Percentiles rank a stretch among this genome's conserved stretches.
Evolutionary conservation across 2,113 vertebrate genomes (phyloP).

Genomic region (Hippocampus guttulatus): DNA sequence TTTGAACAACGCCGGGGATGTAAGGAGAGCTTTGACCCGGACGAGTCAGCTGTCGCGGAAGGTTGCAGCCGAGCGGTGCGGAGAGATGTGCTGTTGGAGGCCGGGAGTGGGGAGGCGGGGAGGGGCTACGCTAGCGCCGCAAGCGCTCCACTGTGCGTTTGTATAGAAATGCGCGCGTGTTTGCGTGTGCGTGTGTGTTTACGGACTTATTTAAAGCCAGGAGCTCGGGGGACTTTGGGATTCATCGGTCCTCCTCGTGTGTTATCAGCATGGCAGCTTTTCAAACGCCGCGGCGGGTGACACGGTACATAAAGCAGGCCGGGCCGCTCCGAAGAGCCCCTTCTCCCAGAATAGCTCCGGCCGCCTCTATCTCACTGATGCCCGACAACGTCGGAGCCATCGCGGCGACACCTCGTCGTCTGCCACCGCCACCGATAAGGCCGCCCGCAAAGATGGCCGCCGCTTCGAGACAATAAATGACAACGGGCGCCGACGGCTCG

Average conservation of each 20-base stretch:
- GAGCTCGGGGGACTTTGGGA: constrained; percentile 61
- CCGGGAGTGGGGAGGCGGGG: neutral
- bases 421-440: constrained; percentile 61
- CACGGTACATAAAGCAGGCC: constrained; percentile 70
- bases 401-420: constrained; percentile 60
- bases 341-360: constrained; percentile 69
- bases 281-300: constrained; percentile 62
- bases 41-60: constrained; percentile 64
- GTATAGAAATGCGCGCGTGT: neutral
- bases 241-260: constrained; percentile 60
- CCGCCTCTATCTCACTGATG: constrained; percentile 66
- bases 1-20: constrained; percentile 60
- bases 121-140: constrained; percentile 13
- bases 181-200: constrained; percentile 34
- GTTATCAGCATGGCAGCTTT: constrained; percentile 70
- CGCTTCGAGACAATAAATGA: neutral
- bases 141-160: constrained; percentile 20
- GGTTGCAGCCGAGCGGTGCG: constrained; percentile 44
- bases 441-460: constrained; percentile 59
- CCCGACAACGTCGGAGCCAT: constrained; percentile 66
- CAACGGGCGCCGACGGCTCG: neutral
- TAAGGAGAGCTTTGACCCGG: constrained; percentile 56
- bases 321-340: constrained; percentile 66
- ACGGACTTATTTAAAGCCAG: constrained; percentile 67
- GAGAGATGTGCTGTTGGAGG: constrained; percentile 52